Conservation (phyloP, 1,140 invertebrate genomes). For the Scaptomyza hsui region DNA sequence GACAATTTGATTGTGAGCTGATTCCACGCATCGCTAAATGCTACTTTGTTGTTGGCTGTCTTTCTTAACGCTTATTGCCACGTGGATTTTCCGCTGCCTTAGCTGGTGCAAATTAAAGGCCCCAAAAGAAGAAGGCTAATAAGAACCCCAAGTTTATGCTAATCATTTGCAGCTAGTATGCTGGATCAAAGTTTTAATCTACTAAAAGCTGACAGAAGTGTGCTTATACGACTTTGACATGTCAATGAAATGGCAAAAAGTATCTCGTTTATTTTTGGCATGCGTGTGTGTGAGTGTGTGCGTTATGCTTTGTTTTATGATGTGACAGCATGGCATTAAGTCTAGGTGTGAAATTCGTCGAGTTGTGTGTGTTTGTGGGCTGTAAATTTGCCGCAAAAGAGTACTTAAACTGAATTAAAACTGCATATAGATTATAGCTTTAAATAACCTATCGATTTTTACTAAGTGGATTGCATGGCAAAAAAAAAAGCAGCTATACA, state of each 20-base stretch:
- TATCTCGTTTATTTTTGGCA: slow-evolving; percentile 9
- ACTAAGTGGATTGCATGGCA: not conserved
- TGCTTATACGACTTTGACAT: slow-evolving; percentile 55
- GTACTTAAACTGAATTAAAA: not conserved
- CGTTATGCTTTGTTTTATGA: slow-evolving; percentile 59
- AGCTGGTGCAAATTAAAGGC: too few species aligned
- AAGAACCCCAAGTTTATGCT: slow-evolving; percentile 23
- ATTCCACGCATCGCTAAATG: slow-evolving; percentile 8
- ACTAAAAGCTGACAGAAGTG: slow-evolving; percentile 64
- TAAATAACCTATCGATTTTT: not conserved
- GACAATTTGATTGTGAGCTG: slow-evolving; percentile 8
- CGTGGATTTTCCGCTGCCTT: not conserved
- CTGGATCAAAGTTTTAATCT: slow-evolving; percentile 68
- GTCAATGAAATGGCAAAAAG: slow-evolving; percentile 47
- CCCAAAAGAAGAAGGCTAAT: too few species aligned
- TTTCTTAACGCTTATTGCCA: slow-evolving; percentile 8
- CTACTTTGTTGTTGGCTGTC: slow-evolving; percentile 6
- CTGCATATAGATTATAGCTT: not conserved
- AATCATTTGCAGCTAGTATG: slow-evolving; percentile 45
- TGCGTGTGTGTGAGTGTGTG: slow-evolving; percentile 21
- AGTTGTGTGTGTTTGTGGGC: slow-evolving; percentile 42
- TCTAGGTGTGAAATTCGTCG: slow-evolving; percentile 56
- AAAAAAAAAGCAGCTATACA: too few species aligned
- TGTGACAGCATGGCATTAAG: slow-evolving; percentile 32
- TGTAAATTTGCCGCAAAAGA: slow-evolving; percentile 45